Conservation (phyloP, 1,140 invertebrate genomes). For the Drosophila tani region DNA sequence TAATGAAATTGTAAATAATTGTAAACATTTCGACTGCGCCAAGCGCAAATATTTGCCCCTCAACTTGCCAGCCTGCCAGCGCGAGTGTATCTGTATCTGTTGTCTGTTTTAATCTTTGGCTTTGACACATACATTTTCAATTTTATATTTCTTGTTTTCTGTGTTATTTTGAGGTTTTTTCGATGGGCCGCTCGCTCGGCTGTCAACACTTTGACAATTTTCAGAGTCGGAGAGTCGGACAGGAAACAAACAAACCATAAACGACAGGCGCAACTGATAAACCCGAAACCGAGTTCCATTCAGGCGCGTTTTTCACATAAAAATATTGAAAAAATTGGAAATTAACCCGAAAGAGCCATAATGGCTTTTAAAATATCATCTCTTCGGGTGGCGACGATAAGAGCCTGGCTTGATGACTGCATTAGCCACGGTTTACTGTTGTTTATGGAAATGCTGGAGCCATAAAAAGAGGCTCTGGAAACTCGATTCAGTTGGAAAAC, state of each 20-base stretch:
- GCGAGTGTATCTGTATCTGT: slow-evolving; percentile 28
- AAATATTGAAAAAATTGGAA: slow-evolving; percentile 42
- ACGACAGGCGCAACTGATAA: slow-evolving; percentile 65
- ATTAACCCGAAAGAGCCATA: slow-evolving; percentile 56
- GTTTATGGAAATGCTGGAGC: slow-evolving; percentile 47
- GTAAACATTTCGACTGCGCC: slow-evolving; percentile 77
- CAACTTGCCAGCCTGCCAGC: slow-evolving; percentile 23
- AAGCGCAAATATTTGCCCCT: slow-evolving; percentile 65
- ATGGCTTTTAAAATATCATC: slow-evolving; percentile 65
- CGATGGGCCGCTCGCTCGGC: slow-evolving; percentile 27
- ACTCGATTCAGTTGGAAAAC: slow-evolving; percentile 42
- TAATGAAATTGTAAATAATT: slow-evolving; percentile 82
- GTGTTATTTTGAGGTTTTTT: slow-evolving; percentile 10
- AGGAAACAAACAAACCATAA: slow-evolving; percentile 70
- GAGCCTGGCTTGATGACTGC: slow-evolving; percentile 56
- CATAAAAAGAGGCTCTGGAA: slow-evolving; percentile 47
- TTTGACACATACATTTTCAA: slow-evolving; percentile 44
- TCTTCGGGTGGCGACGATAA: slow-evolving; percentile 48
- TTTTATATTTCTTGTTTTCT: slow-evolving; percentile 41
- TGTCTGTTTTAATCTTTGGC: slow-evolving; percentile 48
- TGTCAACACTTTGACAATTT: slow-evolving; percentile 76
- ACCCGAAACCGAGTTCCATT: slow-evolving; percentile 20
- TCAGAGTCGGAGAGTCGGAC: slow-evolving; percentile 35
- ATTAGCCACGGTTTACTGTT: slow-evolving; percentile 54
- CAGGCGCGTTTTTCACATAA: slow-evolving; percentile 31